Percentiles rank a stretch among this genome's conserved stretches.
phyloP scores from a whole-genome alignment of 2,888 invertebrate genomes.

The Ophion slaviceki region DNA sequence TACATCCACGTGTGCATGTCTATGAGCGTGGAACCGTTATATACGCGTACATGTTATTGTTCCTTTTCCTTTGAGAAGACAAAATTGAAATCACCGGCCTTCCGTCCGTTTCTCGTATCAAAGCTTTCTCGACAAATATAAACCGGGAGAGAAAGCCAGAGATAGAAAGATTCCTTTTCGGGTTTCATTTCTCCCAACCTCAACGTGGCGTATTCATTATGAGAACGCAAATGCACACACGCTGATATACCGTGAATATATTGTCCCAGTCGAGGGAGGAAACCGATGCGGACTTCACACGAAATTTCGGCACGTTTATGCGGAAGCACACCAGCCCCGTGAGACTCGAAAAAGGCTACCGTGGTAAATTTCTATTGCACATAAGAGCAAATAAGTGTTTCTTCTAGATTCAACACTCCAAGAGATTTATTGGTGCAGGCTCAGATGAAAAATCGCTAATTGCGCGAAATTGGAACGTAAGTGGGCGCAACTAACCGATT shows the following conservation, averaged over 20 bases:
- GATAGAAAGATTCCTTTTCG: conserved; percentile 23
- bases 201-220: conserved; percentile 45
- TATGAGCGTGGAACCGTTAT: not conserved
- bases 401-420: no score
- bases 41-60: not conserved
- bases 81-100: conserved; percentile 44
- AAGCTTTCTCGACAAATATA: conserved; percentile 35
- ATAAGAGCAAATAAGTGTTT: no score
- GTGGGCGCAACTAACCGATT: no score
- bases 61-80: conserved; percentile 24
- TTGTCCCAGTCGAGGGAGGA: not conserved
- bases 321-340: not conserved
- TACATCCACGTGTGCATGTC: conserved; percentile 14
- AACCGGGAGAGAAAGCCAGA: conserved; percentile 16
- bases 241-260: not conserved
- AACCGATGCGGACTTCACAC: not conserved
- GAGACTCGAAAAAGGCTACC: not conserved
- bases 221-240: conserved; percentile 4
- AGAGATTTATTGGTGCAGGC: no score
- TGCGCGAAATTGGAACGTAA: no score
- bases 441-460: no score
- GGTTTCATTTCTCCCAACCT: conserved; percentile 33
- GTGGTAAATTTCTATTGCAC: not conserved
- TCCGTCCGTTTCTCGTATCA: conserved; percentile 44
- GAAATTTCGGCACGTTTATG: not conserved